Evolutionary conservation across 64 coral and sea anemone genomes (phyloP).

Genomic region (Pocillopora verrucosa): DNA sequence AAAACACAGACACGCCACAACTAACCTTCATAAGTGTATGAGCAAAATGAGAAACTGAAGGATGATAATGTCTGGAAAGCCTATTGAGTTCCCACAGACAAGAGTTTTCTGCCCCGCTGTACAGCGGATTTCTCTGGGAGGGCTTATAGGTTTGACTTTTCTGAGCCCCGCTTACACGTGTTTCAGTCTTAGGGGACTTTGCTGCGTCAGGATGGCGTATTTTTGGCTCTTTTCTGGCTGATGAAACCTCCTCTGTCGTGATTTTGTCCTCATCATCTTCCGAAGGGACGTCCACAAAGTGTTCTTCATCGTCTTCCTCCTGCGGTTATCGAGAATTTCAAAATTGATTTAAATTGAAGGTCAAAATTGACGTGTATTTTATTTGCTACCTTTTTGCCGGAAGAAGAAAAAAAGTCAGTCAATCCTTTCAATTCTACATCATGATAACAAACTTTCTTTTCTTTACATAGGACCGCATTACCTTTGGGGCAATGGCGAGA

Average conservation of each 20-base stretch:
- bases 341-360: background rate
- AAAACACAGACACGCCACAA: background rate
- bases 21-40: slow-evolving; percentile 68
- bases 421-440: no score
- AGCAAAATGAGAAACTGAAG: slow-evolving; percentile 86
- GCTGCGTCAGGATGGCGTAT: background rate
- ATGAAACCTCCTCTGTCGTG: background rate
- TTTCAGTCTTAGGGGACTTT: background rate
- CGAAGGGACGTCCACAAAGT: slow-evolving; percentile 66
- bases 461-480: no score
- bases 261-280: slow-evolving; percentile 51
- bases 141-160: background rate
- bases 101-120: slow-evolving; percentile 75
- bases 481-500: no score
- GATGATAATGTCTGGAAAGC: slow-evolving; percentile 88
- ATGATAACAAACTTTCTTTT: no score
- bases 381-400: no score
- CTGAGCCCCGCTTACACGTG: background rate
- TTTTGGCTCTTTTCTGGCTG: background rate
- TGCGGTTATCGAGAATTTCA: background rate
- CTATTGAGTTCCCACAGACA: slow-evolving; percentile 89
- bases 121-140: slow-evolving; percentile 76
- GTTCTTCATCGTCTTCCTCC: slow-evolving; percentile 91
- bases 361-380: background rate
- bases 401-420: background rate